Evolutionary conservation across 2,888 invertebrate genomes (phyloP), one percentile per base, ranked within the genome.

Genomic region (Chrysolina oricalcia): DNA sequence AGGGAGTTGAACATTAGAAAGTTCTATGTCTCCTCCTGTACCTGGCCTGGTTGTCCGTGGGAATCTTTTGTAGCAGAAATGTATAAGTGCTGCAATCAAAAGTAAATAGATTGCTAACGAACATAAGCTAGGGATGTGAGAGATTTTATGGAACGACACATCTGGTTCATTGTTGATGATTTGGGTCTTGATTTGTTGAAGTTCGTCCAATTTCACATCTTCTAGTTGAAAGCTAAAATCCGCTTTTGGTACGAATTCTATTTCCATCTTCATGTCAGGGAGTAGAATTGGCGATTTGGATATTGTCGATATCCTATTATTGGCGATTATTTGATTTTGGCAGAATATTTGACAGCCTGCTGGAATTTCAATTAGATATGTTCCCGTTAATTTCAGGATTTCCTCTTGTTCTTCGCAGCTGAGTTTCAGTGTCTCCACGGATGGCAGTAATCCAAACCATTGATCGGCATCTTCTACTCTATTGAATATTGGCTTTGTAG

Each of bases 381-480:
- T 41, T 21, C 43, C 65, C 13, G 4, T 3, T 17, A 65, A n/a
- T 41, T 65, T 65, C 8, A 40, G 15, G 65, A 65, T 65, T 40
- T 65, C 11, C 21, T 65, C 21, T 65, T 65, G 65, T 35, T 65
- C 9, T 41, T 41, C 21, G n/a, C 65, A 65, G n/a, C 41, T 41
- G 15, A 40, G 13, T 35, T 35, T 35, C 35, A 35, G 35, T 35
- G 35, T 35, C 4, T 35, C 35, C 35, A 8, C 8, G 35, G 35
- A 35, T 6, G 65, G 65, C 35, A 41, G 43, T 1, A 65, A 10
- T 21, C 35, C 40, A 15, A 40, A 17, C 43, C 65, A 65, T 40
- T 65, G 40, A 41, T 40, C 40, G 35, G 41, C 15, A 17, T 65
- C 17, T 41, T 65, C 65, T 17, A 65, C 5, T 40, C 65, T 35